Conservation (phyloP, 2,113 vertebrate genomes). For the Ciconia boyciana region DNA sequence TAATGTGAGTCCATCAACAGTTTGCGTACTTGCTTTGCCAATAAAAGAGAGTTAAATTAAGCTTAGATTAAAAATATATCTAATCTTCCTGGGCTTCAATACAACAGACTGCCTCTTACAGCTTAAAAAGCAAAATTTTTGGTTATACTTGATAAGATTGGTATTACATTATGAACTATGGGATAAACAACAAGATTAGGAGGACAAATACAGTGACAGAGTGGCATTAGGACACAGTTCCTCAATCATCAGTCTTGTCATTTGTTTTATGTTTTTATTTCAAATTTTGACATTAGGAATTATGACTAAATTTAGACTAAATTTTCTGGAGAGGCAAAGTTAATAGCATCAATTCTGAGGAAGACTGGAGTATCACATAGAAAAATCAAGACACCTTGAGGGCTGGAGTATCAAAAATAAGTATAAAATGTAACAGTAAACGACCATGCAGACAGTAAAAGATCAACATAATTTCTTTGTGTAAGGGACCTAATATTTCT, state of each 20-base stretch:
- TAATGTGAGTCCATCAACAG: not conserved
- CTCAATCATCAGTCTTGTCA: not conserved
- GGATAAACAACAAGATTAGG: not conserved
- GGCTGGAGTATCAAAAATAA: not conserved
- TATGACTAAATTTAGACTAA: not conserved
- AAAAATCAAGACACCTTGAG: not conserved
- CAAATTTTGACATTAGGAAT: not conserved
- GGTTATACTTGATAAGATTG: not conserved
- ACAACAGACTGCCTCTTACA: not conserved
- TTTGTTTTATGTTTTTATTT: not conserved
- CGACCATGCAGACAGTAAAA: not conserved
- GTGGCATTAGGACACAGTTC: not conserved
- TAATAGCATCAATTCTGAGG: not conserved
- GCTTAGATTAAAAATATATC: not conserved
- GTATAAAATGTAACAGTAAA: not conserved
- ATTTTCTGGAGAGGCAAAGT: not conserved
- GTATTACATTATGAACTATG: not conserved
- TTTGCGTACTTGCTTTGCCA: not conserved
- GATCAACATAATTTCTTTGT: not conserved
- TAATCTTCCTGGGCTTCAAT: not conserved
- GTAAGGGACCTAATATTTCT: not conserved
- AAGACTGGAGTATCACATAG: not conserved
- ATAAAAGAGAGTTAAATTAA: not conserved
- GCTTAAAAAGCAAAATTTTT: not conserved
- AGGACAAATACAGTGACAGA: not conserved